Evolutionary conservation across 2,888 invertebrate species (phyloP).

Genomic region (Cephonodes hylas): DNA sequence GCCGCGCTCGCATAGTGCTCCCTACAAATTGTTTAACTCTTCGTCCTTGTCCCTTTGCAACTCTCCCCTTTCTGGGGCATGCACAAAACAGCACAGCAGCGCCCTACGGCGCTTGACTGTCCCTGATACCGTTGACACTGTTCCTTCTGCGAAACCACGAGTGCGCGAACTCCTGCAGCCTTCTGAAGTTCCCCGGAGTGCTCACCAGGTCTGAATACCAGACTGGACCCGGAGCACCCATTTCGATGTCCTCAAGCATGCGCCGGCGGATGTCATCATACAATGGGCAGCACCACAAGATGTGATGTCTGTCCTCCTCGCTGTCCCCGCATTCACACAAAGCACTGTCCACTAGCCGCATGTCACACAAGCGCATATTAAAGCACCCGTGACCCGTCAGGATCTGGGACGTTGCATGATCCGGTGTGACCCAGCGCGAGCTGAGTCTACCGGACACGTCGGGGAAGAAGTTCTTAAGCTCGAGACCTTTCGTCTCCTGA

Average conservation of each 20-base stretch:
- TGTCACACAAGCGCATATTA: background rate
- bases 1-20: background rate
- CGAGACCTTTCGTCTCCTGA: conserved; percentile 20
- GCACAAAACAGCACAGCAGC: background rate
- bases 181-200: no score
- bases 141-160: background rate
- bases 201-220: background rate
- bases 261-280: background rate
- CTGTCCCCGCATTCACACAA: background rate
- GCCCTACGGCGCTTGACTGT: background rate
- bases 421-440: conserved; percentile 21
- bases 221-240: conserved; percentile 12
- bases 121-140: background rate
- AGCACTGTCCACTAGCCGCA: background rate
- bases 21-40: background rate
- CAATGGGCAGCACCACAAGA: background rate
- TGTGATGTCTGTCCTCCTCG: conserved; percentile 10
- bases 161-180: background rate
- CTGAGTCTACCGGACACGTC: conserved; percentile 17
- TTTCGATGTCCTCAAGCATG: conserved; percentile 3
- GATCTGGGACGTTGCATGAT: conserved; percentile 22
- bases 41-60: background rate
- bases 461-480: conserved; percentile 27
- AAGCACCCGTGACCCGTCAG: conserved; percentile 24
- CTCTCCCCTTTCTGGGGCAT: background rate